Conservation (phyloP, 2,797 vertebrate genomes). For the Mormyrus hasselquistii region DNA sequence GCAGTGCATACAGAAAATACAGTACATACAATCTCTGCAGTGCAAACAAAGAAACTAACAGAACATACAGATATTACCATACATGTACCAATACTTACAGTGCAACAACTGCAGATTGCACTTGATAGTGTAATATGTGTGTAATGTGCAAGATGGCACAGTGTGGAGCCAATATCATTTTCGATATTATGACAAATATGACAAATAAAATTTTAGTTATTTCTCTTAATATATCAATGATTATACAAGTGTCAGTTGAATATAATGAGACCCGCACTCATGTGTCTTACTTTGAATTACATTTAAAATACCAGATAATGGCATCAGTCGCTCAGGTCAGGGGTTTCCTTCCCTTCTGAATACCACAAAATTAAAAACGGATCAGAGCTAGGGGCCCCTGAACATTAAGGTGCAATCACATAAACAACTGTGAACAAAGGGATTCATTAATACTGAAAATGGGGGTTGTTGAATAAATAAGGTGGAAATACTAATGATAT, state of each 20-base stretch:
- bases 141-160: too few species aligned
- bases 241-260: background rate
- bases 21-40: too few species aligned
- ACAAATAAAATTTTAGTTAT: background rate
- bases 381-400: background rate
- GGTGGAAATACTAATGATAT: background rate
- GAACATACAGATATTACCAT: too few species aligned
- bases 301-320: background rate
- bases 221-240: background rate
- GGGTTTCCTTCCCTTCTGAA: background rate
- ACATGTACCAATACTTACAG: too few species aligned
- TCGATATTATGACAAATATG: background rate
- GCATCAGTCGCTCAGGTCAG: background rate
- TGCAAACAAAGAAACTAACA: too few species aligned
- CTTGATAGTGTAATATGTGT: too few species aligned
- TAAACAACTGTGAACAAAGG: background rate
- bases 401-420: background rate
- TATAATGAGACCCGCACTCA: background rate
- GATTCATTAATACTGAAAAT: background rate
- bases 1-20: too few species aligned
- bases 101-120: too few species aligned
- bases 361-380: background rate
- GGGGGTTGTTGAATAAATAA: background rate
- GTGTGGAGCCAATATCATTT: background rate
- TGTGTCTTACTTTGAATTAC: background rate